Evolutionary conservation across 2,113 vertebrate species (phyloP).

Genomic region (Dissostichus mawsoni): DNA sequence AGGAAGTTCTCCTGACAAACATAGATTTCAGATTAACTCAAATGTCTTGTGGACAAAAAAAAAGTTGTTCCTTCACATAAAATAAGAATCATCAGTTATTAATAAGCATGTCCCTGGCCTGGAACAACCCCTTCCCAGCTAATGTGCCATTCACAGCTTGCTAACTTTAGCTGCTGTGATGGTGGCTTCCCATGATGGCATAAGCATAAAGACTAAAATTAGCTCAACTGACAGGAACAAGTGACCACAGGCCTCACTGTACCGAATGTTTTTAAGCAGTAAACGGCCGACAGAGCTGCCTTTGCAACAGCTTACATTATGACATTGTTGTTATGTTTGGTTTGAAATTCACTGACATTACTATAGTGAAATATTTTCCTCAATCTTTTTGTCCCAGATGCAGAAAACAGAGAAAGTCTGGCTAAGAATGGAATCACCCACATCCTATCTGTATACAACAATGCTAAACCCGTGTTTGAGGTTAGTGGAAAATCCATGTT

Average conservation of each 20-base stretch:
- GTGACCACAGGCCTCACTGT: constrained; percentile 8
- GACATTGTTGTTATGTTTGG: background rate
- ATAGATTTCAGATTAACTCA: background rate
- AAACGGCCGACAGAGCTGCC: background rate
- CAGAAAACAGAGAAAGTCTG: constrained; percentile 87
- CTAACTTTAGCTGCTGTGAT: constrained; percentile 68
- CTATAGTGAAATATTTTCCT: background rate
- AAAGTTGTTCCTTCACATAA: constrained; percentile 2
- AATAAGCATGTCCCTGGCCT: constrained; percentile 4
- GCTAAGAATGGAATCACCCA: constrained; percentile 88
- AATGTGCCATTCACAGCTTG: constrained; percentile 36
- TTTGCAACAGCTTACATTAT: background rate
- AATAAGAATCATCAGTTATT: background rate
- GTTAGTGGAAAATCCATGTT: constrained; percentile 69
- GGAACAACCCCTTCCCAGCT: constrained; percentile 14
- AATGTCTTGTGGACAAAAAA: background rate
- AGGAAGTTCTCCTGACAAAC: background rate
- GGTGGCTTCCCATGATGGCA: constrained; percentile 34
- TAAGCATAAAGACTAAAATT: constrained; percentile 62
- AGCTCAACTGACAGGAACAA: constrained; percentile 54
- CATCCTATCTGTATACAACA: constrained; percentile 89
- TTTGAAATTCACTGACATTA: background rate
- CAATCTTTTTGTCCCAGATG: constrained; percentile 79
- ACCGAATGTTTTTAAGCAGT: constrained; percentile 14
- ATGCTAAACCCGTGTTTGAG: constrained; percentile 86